Evolutionary conservation across 1,140 invertebrate species (phyloP).

Genomic region (Philopotamus ludificatus): DNA sequence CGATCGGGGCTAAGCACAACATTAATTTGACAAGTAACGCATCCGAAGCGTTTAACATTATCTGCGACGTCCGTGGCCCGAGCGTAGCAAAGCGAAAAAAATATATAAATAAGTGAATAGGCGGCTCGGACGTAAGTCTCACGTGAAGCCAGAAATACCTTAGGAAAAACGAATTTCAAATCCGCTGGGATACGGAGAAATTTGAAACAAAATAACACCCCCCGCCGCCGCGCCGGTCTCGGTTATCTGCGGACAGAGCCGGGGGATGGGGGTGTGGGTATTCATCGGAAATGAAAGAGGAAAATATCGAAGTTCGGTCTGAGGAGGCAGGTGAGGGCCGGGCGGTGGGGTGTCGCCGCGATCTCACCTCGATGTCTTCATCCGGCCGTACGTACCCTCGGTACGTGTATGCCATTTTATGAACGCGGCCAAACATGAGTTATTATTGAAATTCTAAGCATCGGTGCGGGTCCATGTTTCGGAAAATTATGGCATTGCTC

Average conservation of each 20-base stretch:
- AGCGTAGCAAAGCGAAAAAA: too few species aligned
- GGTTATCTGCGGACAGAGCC: background rate
- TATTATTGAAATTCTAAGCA: background rate
- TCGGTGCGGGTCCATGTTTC: background rate
- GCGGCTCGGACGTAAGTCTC: constrained; percentile 6
- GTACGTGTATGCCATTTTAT: background rate
- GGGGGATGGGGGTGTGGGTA: background rate
- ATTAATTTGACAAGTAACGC: too few species aligned
- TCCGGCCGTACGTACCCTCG: background rate
- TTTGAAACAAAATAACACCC: constrained; percentile 21
- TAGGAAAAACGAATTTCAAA: constrained; percentile 24
- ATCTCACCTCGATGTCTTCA: background rate
- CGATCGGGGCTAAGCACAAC: too few species aligned
- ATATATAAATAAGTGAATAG: constrained; percentile 1
- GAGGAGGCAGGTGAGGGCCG: background rate
- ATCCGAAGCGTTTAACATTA: too few species aligned
- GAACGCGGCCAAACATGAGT: background rate
- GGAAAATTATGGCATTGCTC: too few species aligned
- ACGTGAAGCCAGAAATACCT: background rate
- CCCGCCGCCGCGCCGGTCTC: background rate
- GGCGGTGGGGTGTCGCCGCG: background rate
- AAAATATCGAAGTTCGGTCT: too few species aligned
- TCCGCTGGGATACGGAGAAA: constrained; percentile 18
- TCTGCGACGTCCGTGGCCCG: too few species aligned
- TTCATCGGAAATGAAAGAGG: constrained; percentile 6